Conservation (phyloP, 2,888 invertebrate species). For the Odontomyia ornata region DNA sequence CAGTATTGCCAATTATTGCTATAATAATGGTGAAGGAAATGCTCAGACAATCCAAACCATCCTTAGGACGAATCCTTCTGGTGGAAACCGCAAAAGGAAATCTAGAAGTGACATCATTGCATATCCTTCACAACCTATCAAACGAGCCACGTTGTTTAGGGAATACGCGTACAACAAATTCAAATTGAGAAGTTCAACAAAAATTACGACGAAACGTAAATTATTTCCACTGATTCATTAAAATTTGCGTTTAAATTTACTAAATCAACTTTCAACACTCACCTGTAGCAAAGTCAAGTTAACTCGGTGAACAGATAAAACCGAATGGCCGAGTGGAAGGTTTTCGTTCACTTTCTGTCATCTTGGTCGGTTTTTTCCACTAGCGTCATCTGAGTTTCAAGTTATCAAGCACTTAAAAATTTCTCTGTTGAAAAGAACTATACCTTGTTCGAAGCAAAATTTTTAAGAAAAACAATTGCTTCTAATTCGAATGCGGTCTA, state of each 20-base stretch:
- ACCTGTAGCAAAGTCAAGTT: conserved; percentile 61
- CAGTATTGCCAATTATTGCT: conserved; percentile 15
- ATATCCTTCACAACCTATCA: background rate
- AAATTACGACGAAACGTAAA: too few relatives aligned
- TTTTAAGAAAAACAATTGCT: too few relatives aligned
- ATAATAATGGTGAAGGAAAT: conserved; percentile 41
- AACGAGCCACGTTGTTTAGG: background rate
- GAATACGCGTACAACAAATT: background rate
- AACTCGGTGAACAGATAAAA: conserved; percentile 61
- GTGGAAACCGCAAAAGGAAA: conserved; percentile 66
- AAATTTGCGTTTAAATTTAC: background rate
- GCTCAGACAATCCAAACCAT: conserved; percentile 62
- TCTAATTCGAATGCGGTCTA: too few relatives aligned
- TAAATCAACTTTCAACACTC: conserved; percentile 50
- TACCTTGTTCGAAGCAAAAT: too few relatives aligned
- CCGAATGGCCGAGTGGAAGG: conserved; percentile 60
- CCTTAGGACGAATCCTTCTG: conserved; percentile 61
- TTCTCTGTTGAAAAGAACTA: too few relatives aligned
- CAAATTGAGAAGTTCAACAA: too few relatives aligned
- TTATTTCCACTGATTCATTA: too few relatives aligned
- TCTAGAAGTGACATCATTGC: conserved; percentile 58
- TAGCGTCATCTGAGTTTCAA: too few relatives aligned
- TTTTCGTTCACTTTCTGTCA: too few relatives aligned
- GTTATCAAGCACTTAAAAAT: too few relatives aligned
- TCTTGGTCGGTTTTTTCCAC: too few relatives aligned